Conservation (phyloP, 1,140 invertebrate genomes). For the Pomacea maculata region DNA sequence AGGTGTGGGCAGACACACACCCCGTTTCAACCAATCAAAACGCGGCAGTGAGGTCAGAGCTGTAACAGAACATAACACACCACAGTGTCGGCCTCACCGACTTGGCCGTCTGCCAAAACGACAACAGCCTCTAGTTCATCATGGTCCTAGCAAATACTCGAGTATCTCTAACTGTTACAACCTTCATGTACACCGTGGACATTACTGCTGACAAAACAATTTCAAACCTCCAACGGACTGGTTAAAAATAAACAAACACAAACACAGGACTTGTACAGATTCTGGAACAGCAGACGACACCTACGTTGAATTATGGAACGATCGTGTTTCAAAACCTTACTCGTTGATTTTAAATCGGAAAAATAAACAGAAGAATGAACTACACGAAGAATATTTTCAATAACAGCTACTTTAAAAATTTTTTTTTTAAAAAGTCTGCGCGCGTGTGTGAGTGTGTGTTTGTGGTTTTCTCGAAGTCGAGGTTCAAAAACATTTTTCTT, state of each 20-base stretch:
- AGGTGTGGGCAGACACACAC: slow-evolving; percentile 34
- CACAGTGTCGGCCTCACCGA: not conserved
- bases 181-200: not conserved
- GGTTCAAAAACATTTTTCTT: slow-evolving; percentile 2
- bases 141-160: too few species aligned
- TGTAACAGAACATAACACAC: not conserved
- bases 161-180: not conserved
- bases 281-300: not conserved
- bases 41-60: not conserved
- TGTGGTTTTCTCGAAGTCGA: too few species aligned
- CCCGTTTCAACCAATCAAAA: slow-evolving; percentile 27
- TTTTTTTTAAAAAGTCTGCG: too few species aligned
- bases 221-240: not conserved
- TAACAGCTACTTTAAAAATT: too few species aligned
- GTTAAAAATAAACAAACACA: not conserved
- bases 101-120: slow-evolving; percentile 2
- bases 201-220: not conserved
- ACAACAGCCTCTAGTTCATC: too few species aligned
- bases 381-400: not conserved
- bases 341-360: too few species aligned
- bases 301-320: not conserved
- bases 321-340: too few species aligned
- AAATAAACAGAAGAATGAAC: not conserved
- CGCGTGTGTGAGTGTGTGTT: too few species aligned
- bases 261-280: not conserved